phyloP scores from a whole-genome alignment of 2,888 invertebrate genomes.

The Cantharis rufa region DNA sequence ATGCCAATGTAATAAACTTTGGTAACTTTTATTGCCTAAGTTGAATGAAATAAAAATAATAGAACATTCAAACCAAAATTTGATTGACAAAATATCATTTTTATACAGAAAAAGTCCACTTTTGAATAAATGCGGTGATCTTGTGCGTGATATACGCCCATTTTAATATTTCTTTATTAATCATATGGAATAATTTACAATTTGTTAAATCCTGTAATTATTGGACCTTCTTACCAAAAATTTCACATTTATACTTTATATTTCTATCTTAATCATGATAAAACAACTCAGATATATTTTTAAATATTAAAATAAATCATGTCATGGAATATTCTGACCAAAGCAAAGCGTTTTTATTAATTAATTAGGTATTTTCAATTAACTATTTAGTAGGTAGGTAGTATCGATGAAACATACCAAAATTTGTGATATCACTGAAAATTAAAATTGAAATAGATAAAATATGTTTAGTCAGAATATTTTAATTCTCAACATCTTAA shows the following conservation, averaged over 20 bases:
- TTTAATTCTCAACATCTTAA: neutral
- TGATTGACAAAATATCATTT: neutral
- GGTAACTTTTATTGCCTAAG: slow-evolving; percentile 1
- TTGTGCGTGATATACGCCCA: slow-evolving; percentile 4
- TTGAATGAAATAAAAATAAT: neutral
- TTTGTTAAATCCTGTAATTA: neutral
- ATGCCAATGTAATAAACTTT: neutral
- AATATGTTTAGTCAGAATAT: neutral
- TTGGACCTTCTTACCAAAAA: slow-evolving; percentile 10
- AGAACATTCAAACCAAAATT: neutral
- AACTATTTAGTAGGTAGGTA: neutral
- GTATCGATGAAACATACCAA: neutral
- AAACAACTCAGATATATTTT: neutral
- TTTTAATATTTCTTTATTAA: neutral
- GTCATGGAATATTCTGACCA: neutral
- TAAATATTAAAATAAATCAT: neutral
- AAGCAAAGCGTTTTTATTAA: neutral
- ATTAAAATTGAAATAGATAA: neutral
- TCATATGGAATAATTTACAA: neutral
- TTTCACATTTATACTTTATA: slow-evolving; percentile 4
- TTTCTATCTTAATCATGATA: neutral
- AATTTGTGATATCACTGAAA: neutral
- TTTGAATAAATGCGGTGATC: neutral
- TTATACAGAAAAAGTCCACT: neutral
- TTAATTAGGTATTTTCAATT: neutral